These are phyloP conservation scores for Bruchidius siliquastri DNA, from an alignment of 2,888 invertebrate genomes.

Conservation along the genomic window DNA sequence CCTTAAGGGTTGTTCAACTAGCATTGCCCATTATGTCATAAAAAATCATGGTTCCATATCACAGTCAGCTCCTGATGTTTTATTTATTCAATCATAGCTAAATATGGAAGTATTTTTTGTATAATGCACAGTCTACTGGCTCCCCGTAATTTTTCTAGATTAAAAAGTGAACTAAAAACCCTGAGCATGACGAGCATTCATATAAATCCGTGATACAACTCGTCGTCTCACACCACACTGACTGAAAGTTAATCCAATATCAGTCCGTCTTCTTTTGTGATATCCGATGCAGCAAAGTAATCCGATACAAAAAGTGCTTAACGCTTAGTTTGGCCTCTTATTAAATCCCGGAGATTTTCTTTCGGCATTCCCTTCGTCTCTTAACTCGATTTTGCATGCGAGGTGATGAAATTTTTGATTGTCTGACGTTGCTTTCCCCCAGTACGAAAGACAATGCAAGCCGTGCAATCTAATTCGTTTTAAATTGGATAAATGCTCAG, in stretches of 20 bases:
- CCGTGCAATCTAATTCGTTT: not conserved
- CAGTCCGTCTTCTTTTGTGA: constrained; percentile 19
- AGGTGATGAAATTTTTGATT: not conserved
- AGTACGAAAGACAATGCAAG: not conserved
- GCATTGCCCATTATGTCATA: no score
- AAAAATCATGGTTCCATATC: no score
- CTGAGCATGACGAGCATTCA: no score
- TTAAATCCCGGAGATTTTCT: constrained; percentile 14
- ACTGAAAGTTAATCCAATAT: constrained; percentile 20
- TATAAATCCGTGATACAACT: not conserved
- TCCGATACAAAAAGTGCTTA: constrained; percentile 19
- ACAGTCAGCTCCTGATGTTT: no score
- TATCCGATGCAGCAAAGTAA: constrained; percentile 23
- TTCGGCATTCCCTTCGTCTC: not conserved
- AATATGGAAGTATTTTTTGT: no score
- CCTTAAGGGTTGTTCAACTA: no score
- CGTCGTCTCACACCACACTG: constrained; percentile 8
- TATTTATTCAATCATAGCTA: no score
- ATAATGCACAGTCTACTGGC: no score
- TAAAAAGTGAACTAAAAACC: no score
- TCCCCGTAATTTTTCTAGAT: no score
- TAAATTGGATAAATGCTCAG: not conserved
- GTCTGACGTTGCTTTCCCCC: not conserved
- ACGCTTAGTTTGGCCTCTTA: constrained; percentile 22
- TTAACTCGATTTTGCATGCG: not conserved